Conservation (phyloP, 2,113 vertebrate species). For the Tringa solitaria region DNA sequence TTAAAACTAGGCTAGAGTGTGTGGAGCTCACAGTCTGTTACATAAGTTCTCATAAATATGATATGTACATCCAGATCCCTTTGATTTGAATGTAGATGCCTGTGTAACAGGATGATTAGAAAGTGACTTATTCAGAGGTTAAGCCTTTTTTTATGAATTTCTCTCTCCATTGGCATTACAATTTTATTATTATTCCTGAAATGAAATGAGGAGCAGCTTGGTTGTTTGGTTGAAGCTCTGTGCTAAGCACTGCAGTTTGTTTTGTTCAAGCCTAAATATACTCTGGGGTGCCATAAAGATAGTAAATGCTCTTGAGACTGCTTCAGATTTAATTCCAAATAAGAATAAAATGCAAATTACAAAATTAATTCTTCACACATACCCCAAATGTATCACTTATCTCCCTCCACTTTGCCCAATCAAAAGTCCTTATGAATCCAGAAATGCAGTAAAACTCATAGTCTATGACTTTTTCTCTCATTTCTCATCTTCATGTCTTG, state of each 20-base stretch:
- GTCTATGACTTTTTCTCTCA: not conserved
- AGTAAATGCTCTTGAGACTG: slow-evolving; percentile 48
- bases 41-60: slow-evolving; percentile 32
- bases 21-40: slow-evolving; percentile 10
- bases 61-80: not conserved
- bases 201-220: not conserved
- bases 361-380: slow-evolving; percentile 30
- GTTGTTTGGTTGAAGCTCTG: not conserved
- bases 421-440: not conserved
- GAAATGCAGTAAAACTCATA: not conserved
- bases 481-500: not conserved
- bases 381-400: not conserved
- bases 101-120: slow-evolving; percentile 50
- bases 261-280: slow-evolving; percentile 35
- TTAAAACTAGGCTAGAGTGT: slow-evolving; percentile 43
- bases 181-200: slow-evolving; percentile 22
- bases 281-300: slow-evolving; percentile 17
- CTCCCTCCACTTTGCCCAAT: not conserved
- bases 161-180: not conserved
- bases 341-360: slow-evolving; percentile 41
- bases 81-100: slow-evolving; percentile 22
- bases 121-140: slow-evolving; percentile 55
- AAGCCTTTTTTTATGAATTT: slow-evolving; percentile 45
- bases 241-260: slow-evolving; percentile 21
- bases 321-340: slow-evolving; percentile 36